These are phyloP conservation scores for Ephydatia muelleri DNA, from an alignment of 37 sponge, comb jelly and placozoan genomes.

Conservation along the genomic window DNA sequence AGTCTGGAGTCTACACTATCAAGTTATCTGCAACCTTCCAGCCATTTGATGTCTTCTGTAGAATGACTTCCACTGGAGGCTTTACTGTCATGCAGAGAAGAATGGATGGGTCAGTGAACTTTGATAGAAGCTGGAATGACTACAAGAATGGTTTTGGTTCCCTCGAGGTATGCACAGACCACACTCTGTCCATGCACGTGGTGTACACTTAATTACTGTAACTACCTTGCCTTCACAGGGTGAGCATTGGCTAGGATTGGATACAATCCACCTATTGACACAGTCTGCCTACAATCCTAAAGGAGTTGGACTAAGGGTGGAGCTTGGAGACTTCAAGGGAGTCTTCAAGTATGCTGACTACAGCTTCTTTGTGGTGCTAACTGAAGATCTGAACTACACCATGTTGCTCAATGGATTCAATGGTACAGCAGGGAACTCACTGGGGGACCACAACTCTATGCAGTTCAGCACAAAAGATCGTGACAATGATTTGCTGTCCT, in stretches of 20 bases:
- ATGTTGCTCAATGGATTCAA: neutral
- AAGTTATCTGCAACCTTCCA: neutral
- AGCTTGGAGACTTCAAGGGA: neutral
- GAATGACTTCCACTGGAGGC: constrained; percentile 12
- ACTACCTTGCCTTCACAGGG: neutral
- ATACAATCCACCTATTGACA: neutral
- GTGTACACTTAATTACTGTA: neutral
- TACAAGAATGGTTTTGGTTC: neutral
- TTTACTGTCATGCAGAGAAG: constrained; percentile 25
- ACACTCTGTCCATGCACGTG: too few relatives aligned
- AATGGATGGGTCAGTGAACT: neutral
- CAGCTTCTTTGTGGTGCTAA: constrained; percentile 1
- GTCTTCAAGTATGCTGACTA: neutral
- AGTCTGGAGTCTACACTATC: neutral
- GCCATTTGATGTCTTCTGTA: neutral
- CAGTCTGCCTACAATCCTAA: neutral
- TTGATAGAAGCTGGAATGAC: neutral
- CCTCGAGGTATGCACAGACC: neutral
- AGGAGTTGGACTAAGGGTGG: neutral
- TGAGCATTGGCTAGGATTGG: neutral
- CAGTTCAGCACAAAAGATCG: neutral
- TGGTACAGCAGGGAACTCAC: neutral
- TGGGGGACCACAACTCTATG: neutral
- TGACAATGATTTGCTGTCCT: neutral
- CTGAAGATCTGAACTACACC: neutral